Evolutionary conservation across 2,113 vertebrate species (phyloP).

Genomic region (Guaruba guarouba): DNA sequence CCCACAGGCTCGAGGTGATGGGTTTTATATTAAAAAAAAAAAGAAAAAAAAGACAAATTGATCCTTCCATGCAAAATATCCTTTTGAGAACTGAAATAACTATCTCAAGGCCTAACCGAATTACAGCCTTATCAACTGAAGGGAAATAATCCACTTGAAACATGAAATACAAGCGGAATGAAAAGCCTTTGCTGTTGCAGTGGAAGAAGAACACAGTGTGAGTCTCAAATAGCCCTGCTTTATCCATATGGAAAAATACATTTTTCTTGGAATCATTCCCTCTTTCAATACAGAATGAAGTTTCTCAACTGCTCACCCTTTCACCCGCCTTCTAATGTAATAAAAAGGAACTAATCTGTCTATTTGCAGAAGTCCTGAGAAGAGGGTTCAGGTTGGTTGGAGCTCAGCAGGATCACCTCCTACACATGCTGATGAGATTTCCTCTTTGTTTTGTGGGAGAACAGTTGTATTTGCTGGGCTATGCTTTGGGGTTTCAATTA

Average conservation of each 20-base stretch:
- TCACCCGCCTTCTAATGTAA: background rate
- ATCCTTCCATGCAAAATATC: slow-evolving; percentile 56
- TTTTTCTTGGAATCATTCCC: slow-evolving; percentile 47
- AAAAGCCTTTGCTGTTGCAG: slow-evolving; percentile 17
- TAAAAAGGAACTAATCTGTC: slow-evolving; percentile 27
- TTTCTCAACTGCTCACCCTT: slow-evolving; percentile 15
- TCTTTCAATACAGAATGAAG: background rate
- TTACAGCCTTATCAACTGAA: slow-evolving; percentile 54
- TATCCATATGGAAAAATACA: slow-evolving; percentile 28
- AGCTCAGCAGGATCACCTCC: background rate
- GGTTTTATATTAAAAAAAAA: background rate
- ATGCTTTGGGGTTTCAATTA: background rate
- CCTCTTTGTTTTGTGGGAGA: background rate
- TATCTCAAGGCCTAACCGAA: slow-evolving; percentile 61
- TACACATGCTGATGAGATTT: background rate
- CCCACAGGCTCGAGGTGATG: slow-evolving; percentile 36
- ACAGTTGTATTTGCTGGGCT: background rate
- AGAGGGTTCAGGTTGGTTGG: background rate
- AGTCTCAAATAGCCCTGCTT: slow-evolving; percentile 30
- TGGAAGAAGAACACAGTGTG: background rate
- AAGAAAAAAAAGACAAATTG: background rate
- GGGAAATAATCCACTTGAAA: slow-evolving; percentile 60
- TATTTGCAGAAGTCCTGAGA: background rate
- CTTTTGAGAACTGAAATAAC: slow-evolving; percentile 60
- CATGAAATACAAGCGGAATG: background rate